Conservation (phyloP, 2,797 vertebrate genomes). For the Poecilia gillii region DNA sequence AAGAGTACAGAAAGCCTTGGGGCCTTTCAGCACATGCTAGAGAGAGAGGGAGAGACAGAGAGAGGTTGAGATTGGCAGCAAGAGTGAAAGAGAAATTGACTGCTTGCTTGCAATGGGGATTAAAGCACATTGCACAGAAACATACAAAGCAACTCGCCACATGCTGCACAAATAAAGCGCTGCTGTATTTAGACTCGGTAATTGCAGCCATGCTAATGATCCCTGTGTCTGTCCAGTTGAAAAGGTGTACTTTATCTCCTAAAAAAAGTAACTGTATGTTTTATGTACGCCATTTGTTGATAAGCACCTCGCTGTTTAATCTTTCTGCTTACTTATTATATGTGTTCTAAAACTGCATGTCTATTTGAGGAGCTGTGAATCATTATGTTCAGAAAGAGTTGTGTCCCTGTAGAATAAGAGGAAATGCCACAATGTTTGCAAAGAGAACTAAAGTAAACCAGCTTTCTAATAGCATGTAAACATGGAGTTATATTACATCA, state of each 20-base stretch:
- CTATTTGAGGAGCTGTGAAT: neutral
- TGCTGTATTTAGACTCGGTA: neutral
- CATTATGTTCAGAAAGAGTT: neutral
- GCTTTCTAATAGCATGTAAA: neutral
- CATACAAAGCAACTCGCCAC: neutral
- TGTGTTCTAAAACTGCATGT: neutral
- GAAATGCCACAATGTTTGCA: neutral
- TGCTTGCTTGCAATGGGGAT: slow-evolving; percentile 16
- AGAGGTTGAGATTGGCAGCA: slow-evolving; percentile 19
- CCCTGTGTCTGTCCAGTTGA: neutral
- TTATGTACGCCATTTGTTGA: neutral
- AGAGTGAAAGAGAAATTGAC: slow-evolving; percentile 17
- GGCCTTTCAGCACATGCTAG: slow-evolving; percentile 30
- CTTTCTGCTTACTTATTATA: neutral
- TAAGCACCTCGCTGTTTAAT: neutral
- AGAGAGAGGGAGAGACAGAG: neutral
- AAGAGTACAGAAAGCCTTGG: slow-evolving; percentile 36
- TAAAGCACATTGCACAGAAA: slow-evolving; percentile 28
- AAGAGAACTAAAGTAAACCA: neutral
- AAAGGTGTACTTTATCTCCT: neutral
- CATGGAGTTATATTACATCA: neutral
- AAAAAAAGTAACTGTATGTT: neutral
- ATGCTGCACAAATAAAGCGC: neutral
- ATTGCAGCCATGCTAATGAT: slow-evolving; percentile 2
- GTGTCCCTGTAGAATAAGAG: neutral